Evolutionary conservation across 2,888 invertebrate species (phyloP), one percentile per base, ranked within the genome.

Genomic region (Meghimatium bilineatum): DNA sequence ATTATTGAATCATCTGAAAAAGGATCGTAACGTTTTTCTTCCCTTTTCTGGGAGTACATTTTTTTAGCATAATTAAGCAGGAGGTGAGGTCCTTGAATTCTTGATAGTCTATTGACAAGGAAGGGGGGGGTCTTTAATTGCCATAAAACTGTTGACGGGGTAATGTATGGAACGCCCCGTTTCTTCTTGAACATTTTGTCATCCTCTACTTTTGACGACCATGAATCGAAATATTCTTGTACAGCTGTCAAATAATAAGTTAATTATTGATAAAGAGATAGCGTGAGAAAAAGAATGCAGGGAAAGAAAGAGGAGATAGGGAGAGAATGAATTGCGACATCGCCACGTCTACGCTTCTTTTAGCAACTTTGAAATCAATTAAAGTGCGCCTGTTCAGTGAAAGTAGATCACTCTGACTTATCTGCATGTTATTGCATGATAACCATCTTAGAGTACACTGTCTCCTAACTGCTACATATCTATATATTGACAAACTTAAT

Each of bases 321-420:
- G n/a, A 63, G 63, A 2, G n/a, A 63, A 23, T 1, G 29, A 20
- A 8, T 36, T 23, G 26, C 38, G 71, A 71, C 71, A 71, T 71
- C 38, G 38, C 23, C 14, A 36, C 38, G 38, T 71, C 38, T 38
- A 10, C 38, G 26, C 26, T 71, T 17, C 20, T 20, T 71, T 71
- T 6, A 23, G 38, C 10, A 71, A 38, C 23, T 71, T 8, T 71
- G 38, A 71, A 71, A 71, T 71, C 71, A 71, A 71, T 71, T 71
- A 71, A 38, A 2, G 71, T 26, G 12, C 5, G 71, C 26, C 36
- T 38, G 71, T 38, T 20, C 34, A 34, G 26, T 1, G 2, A 71
- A 36, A 26, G 71, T 36, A 71, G 71, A 38, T 38, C 38, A 26
- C 38, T 34, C 71, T 17, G 38, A 71, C 36, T 34, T 34, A 36